These are phyloP conservation scores for Eutrigla gurnardus DNA, from an alignment of 2,797 vertebrate genomes.

Conservation along the genomic window DNA sequence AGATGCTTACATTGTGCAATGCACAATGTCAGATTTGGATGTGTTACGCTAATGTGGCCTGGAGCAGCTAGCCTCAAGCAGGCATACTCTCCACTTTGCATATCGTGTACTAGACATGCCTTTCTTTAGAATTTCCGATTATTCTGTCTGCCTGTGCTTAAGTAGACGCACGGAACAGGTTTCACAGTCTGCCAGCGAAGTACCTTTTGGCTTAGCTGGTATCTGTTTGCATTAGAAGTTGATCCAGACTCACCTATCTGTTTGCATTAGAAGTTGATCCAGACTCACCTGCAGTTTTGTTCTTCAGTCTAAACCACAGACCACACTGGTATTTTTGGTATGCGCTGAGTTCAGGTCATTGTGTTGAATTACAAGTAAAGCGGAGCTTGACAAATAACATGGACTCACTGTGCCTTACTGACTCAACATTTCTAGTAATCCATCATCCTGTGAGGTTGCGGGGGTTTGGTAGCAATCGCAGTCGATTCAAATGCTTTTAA, in stretches of 20 bases:
- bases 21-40: neutral
- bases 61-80: too few species aligned
- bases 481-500: conserved; percentile 47
- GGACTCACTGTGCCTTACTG: conserved; percentile 20
- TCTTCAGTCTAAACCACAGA: conserved; percentile 41
- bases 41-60: neutral
- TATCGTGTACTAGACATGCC: neutral
- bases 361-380: conserved; percentile 33
- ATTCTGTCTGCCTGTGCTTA: conserved; percentile 7
- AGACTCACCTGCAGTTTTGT: conserved; percentile 50
- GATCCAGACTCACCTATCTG: conserved; percentile 39
- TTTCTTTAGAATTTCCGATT: neutral
- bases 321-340: conserved; percentile 20
- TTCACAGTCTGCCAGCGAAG: neutral
- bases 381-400: conserved; percentile 31
- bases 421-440: conserved; percentile 61
- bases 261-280: neutral
- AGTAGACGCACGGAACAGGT: conserved; percentile 31
- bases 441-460: conserved; percentile 62
- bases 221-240: neutral
- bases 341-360: neutral
- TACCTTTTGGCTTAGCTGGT: neutral
- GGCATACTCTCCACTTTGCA: neutral
- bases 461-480: conserved; percentile 38
- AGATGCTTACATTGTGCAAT: neutral